Conservation (phyloP, 2,888 invertebrate genomes). For the Synergus umbraculus region DNA sequence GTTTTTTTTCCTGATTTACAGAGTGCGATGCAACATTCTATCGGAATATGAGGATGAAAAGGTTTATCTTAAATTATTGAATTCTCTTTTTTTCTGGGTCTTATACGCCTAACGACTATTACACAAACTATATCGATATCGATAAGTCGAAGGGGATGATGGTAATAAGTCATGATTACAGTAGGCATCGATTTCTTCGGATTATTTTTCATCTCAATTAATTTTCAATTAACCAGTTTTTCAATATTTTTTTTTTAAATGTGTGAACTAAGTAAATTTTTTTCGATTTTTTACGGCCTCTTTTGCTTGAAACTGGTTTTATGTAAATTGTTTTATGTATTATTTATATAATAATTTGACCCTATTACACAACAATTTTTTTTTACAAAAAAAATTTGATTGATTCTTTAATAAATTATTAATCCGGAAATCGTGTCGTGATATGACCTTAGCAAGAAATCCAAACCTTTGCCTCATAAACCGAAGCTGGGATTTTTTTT, state of each 20-base stretch:
- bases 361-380: neutral
- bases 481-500: neutral
- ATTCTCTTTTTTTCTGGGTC: neutral
- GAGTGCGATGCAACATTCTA: conserved; percentile 18
- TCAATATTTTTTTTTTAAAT: neutral
- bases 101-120: conserved; percentile 34
- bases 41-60: conserved; percentile 31
- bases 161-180: conserved; percentile 24
- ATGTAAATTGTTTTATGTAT: too few species aligned
- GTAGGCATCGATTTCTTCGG: conserved; percentile 1
- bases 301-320: neutral
- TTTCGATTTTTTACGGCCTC: neutral
- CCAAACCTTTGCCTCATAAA: neutral
- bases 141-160: conserved; percentile 26
- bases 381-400: neutral
- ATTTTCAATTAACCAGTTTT: neutral
- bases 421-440: neutral
- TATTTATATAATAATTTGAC: too few species aligned
- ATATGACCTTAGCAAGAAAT: neutral
- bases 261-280: neutral
- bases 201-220: neutral
- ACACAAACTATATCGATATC: conserved; percentile 39
- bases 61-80: neutral
- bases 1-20: conserved; percentile 9
- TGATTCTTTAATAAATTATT: neutral